Evolutionary conservation across 2,888 invertebrate species (phyloP), one percentile per base, ranked within the genome.

Genomic region (Drosophila neutralis): DNA sequence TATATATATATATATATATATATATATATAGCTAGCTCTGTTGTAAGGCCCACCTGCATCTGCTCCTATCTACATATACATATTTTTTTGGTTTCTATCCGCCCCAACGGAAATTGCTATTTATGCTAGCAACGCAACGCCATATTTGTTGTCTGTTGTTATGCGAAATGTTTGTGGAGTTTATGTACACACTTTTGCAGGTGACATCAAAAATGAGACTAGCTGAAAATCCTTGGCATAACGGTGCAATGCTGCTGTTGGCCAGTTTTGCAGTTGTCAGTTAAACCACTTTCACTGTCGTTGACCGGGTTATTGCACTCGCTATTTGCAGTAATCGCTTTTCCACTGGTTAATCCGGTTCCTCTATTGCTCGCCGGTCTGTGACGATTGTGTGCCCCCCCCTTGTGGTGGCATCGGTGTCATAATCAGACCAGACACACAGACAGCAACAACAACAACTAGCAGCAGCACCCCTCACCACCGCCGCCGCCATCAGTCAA

Each of bases 291-390:
- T 87, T 87, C 87, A 90, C 87, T 87, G 78, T 83, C 83, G 87
- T 75, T 90, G 81, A 72, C 80, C 86, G 86, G 82, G 87, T 86
- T 86, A 85, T 79, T 86, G 85, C 85, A 86, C 85, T 86, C 87
- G 60, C 68, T 45, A 75, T 66, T 85, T 73, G 82, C 85, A 71
- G 69, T 63, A 56, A 62, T 54, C 65, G 69, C 80, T 87, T 85
- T 85, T 85, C 85, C 85, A 86, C 85, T 86, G 86, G 85, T 86
- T 86, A 86, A 81, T 86, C 85, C 85, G 87, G 85, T 86, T 86
- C 85, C 85, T 82, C 85, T 85, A 85, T 82, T 80, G 73, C 73
- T 56, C 61, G 73, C 78, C 80, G 78, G 77, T 66, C 78, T 78
- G 83, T 80, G 77, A 82, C 82, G 80, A 69, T 24, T 24, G 70